phyloP scores from a whole-genome alignment of 92 coral and sea anemone genomes.

The Pocillopora grandis region DNA sequence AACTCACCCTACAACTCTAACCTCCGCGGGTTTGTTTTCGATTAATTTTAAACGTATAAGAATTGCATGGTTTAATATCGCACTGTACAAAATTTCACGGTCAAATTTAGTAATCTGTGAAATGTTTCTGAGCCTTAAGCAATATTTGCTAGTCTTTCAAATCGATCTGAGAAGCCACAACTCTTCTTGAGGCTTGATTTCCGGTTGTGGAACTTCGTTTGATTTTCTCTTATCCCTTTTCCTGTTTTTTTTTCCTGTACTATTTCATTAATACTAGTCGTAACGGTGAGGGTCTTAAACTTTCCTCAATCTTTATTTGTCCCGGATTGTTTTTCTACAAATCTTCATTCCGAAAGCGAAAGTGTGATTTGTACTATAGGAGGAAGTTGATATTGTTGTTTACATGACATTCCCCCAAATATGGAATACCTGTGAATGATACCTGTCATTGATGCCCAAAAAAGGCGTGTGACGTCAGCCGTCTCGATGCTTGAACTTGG shows the following conservation, averaged over 20 bases:
- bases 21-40: not conserved
- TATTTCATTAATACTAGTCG: not conserved
- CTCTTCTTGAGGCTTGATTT: not conserved
- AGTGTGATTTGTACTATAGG: constrained; percentile 17
- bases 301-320: not conserved
- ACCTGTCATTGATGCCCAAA: constrained; percentile 73
- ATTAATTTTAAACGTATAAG: not conserved
- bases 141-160: no score
- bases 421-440: constrained; percentile 55
- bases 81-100: no score
- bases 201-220: not conserved
- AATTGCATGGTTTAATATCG: no score
- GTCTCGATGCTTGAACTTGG: constrained; percentile 60
- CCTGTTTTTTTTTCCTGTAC: not conserved
- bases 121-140: no score
- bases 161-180: no score
- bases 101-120: no score
- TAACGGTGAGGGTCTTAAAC: not conserved
- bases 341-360: constrained; percentile 7
- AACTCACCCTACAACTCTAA: not conserved
- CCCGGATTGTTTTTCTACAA: not conserved
- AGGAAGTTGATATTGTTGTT: constrained; percentile 66
- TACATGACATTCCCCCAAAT: constrained; percentile 51
- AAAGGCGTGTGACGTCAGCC: constrained; percentile 87
- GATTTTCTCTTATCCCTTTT: not conserved